Conservation (phyloP, 2,113 vertebrate species). For the Grallaria varia region DNA sequence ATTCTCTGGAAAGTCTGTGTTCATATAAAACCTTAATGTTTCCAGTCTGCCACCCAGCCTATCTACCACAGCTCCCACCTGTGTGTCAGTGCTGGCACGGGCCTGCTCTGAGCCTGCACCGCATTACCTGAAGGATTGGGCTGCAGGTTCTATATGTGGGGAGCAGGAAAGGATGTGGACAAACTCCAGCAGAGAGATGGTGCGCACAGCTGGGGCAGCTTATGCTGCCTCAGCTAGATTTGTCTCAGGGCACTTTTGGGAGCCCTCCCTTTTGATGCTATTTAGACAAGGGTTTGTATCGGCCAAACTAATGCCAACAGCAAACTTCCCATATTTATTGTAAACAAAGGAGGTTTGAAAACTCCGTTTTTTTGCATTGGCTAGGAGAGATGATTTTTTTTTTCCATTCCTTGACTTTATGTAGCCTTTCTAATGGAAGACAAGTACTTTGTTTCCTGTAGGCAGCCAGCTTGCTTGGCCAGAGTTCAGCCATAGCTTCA, state of each 20-base stretch:
- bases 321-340: not conserved
- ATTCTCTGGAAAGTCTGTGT: not conserved
- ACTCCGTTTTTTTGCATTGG: not conserved
- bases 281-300: not conserved
- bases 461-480: not conserved
- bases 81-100: not conserved
- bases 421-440: not conserved
- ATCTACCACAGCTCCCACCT: not conserved
- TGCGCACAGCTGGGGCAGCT: not conserved
- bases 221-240: not conserved
- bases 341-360: not conserved
- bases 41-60: not conserved
- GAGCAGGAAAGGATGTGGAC: not conserved
- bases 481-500: not conserved
- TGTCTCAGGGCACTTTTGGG: not conserved
- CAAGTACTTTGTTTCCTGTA: not conserved
- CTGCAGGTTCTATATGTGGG: rapidly evolving
- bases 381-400: not conserved
- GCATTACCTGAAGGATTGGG: not conserved
- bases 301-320: not conserved
- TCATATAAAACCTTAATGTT: not conserved
- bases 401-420: not conserved
- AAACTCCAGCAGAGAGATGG: not conserved
- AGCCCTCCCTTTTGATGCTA: not conserved
- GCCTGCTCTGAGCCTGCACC: not conserved